Percentiles rank a stretch among this genome's conserved stretches.
phyloP scores from a whole-genome alignment of 2,888 invertebrate species.

The Corythucha ciliata region DNA sequence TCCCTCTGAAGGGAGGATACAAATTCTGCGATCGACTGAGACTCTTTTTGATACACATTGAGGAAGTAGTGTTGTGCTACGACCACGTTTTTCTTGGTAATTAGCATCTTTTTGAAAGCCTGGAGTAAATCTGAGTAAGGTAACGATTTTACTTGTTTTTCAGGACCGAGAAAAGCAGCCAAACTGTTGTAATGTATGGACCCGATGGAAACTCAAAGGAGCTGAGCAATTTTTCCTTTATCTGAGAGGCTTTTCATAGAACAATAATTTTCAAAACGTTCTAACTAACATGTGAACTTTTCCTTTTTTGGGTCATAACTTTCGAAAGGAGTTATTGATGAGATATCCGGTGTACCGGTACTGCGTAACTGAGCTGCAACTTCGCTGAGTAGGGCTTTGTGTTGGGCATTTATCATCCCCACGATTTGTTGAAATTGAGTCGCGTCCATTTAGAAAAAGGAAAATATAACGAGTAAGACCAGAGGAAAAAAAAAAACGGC shows the following conservation, averaged over 20 bases:
- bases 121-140: neutral
- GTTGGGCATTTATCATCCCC: no score
- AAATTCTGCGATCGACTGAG: slow-evolving; percentile 12
- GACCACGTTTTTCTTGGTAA: neutral
- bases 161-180: slow-evolving; percentile 3
- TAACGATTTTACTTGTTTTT: neutral
- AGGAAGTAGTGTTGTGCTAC: slow-evolving; percentile 13
- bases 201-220: slow-evolving; percentile 4
- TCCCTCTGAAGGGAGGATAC: slow-evolving; percentile 14
- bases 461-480: no score
- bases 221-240: neutral
- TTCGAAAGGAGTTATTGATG: slow-evolving; percentile 3
- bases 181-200: neutral
- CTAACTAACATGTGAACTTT: neutral
- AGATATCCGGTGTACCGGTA: no score
- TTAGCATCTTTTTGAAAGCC: neutral
- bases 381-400: no score
- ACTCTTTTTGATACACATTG: slow-evolving; percentile 1
- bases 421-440: no score
- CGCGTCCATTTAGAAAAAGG: no score
- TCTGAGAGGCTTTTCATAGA: neutral
- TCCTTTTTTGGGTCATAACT: neutral
- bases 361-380: no score
- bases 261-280: slow-evolving; percentile 2
- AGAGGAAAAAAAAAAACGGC: no score